Evolutionary conservation across 2,113 vertebrate genomes (phyloP).

Genomic region (Narcine bancroftii): DNA sequence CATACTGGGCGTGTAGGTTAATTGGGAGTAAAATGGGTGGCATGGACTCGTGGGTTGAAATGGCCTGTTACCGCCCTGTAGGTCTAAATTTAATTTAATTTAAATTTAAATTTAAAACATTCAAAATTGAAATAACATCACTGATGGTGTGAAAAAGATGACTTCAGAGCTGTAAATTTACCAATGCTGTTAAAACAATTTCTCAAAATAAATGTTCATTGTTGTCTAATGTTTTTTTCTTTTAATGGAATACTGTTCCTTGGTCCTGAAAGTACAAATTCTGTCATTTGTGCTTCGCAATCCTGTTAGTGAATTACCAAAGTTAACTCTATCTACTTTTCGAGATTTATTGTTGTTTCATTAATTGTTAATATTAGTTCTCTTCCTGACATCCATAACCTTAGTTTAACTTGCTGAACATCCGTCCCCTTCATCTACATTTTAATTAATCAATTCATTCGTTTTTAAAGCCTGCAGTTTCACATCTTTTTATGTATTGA

Average conservation of each 20-base stretch:
- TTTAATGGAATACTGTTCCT: neutral
- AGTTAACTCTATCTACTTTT: neutral
- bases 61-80: no score
- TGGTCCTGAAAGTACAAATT: neutral
- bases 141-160: neutral
- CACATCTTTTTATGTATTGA: neutral
- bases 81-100: no score
- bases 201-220: neutral
- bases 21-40: no score
- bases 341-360: neutral
- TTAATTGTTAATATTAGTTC: neutral
- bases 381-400: neutral
- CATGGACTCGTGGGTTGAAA: no score
- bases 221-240: neutral
- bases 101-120: no score
- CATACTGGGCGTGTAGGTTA: no score
- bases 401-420: neutral
- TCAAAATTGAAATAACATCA: neutral
- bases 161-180: neutral
- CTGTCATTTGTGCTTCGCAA: neutral
- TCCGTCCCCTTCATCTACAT: no score
- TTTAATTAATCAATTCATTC: slow-evolving; percentile 8
- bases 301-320: neutral
- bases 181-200: neutral
- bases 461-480: neutral